Evolutionary conservation across 1,140 invertebrate genomes (phyloP).

Genomic region (Lamellibrachia luymesi): DNA sequence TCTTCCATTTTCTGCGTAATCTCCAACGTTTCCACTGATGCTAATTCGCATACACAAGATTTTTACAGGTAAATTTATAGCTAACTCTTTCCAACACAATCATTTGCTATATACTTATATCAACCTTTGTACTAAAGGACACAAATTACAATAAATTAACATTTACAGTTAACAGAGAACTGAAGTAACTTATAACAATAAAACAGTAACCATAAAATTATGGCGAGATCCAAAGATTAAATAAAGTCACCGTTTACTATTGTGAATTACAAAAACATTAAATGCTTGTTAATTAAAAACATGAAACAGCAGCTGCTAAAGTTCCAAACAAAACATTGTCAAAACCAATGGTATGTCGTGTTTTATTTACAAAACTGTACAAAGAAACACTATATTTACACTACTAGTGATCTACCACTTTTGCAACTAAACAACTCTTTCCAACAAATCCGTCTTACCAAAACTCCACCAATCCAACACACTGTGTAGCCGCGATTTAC

Average conservation of each 20-base stretch:
- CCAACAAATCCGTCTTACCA: neutral
- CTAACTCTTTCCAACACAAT: neutral
- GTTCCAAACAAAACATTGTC: too few relatives aligned
- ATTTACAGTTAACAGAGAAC: neutral
- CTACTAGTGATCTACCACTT: neutral
- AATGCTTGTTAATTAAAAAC: neutral
- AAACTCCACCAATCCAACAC: neutral
- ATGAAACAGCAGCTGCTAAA: too few relatives aligned
- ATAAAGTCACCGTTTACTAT: neutral
- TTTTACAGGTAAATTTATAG: neutral
- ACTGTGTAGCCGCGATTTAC: neutral
- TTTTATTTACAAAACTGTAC: conserved; percentile 6
- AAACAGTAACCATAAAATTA: too few relatives aligned
- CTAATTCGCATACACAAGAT: neutral
- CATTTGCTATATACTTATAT: neutral
- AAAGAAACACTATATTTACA: conserved; percentile 6
- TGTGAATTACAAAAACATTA: neutral
- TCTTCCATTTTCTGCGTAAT: neutral
- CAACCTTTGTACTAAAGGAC: neutral
- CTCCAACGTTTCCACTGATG: neutral
- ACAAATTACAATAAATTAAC: neutral
- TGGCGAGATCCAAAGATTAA: neutral
- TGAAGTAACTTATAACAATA: neutral
- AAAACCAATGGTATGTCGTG: neutral
- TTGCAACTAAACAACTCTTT: neutral